Percentiles rank a stretch among this genome's conserved stretches.
Evolutionary conservation across 2,113 vertebrate species (phyloP).

Genomic region (Phalacrocorax aristotelis): DNA sequence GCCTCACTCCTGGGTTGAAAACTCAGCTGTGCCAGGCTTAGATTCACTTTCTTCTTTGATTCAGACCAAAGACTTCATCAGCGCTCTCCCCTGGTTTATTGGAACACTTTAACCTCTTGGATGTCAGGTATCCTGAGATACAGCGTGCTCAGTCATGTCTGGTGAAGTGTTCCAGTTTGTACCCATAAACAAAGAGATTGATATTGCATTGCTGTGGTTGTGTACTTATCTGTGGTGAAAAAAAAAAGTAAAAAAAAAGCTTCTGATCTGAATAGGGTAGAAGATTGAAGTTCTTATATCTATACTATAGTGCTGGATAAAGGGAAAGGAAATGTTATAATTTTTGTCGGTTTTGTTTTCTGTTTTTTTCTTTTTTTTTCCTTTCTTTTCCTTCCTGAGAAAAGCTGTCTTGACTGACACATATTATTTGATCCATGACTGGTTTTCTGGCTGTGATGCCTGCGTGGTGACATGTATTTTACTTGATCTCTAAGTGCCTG

Average conservation of each 20-base stretch:
- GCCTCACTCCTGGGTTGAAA: not conserved
- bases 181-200: not conserved
- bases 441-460: not conserved
- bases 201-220: not conserved
- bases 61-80: not conserved
- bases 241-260: not conserved
- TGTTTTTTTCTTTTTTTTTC: not conserved
- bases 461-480: not conserved
- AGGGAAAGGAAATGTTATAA: accelerated
- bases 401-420: not conserved
- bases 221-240: not conserved
- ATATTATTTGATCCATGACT: not conserved
- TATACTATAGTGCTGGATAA: not conserved
- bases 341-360: not conserved
- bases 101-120: not conserved
- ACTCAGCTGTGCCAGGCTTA: not conserved
- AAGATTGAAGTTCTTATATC: not conserved
- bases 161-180: not conserved
- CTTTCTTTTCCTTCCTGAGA: not conserved
- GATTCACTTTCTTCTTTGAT: not conserved
- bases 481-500: not conserved
- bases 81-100: not conserved
- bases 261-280: not conserved
- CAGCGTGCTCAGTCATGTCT: not conserved
- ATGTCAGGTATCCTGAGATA: not conserved